Base-by-base conservation (phyloP, 2,888 invertebrate genomes). In the Allophyes oxyacanthae region DNA sequence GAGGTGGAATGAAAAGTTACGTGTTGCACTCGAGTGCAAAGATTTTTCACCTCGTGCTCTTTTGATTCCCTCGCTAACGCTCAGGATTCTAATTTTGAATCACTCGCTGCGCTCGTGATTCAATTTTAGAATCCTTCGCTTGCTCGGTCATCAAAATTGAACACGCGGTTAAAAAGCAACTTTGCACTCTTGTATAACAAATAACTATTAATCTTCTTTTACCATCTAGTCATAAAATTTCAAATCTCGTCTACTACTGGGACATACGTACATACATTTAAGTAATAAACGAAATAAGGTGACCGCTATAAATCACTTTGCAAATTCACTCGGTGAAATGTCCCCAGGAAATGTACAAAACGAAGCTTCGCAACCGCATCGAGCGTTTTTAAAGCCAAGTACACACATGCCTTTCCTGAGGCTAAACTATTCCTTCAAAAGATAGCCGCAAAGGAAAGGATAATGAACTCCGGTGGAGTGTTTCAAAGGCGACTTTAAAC, bases 391-490 rank as follows among this genome's bases (percentile, higher is more conserved):
- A 65, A 64, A 57, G 59, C 15, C 20, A 43, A 49, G 28, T 50
- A 3, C 20, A 55, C 55, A 51, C 64, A 63, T 72, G 59, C 48
- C 50, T 59, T 54, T 51, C 58, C 58, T 57, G 46, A 55, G 51
- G 55, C 68, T 60, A 53, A 71, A 77, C 77, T 75, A 77, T 73
- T 65, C 55, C 52, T 54, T 54, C 53, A 62, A 64, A 59, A 71
- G 72, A 72, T 56, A 57, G 64, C 70, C 62, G 64, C 72, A 74
- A 77, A 77, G 72, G 61, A 68, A 70, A 66, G 54, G 55, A 59
- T 77, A 77, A 77, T 77, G 76, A 77, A 77, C 58, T 77, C 50
- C 54, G 41, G 20, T 57, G 36, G 56, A 66, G 64, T 73, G 64
- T 72, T 75, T 62, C 66, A 64, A 72, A 72, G 62, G 49, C 55